Base-by-base conservation (phyloP, 2,888 invertebrate genomes). In the Emmelina monodactyla region DNA sequence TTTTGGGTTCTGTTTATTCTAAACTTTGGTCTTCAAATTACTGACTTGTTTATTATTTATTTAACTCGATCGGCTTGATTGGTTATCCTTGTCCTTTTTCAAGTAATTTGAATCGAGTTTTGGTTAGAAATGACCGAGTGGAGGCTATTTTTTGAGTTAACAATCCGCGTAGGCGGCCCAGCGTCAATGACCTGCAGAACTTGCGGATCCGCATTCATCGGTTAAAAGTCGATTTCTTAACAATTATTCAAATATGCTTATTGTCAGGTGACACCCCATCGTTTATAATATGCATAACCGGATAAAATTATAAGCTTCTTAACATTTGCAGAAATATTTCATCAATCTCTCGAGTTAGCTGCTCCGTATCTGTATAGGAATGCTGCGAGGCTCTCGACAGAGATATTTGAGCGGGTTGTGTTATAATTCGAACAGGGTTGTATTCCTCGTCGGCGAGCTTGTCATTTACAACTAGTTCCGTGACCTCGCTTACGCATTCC, bases 401-500 rank as follows among this genome's bases (percentile, higher is more conserved):
- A 36, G 43, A 25, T 3, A 25, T 25, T 7, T 9, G 3, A n/a
- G 25, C 25, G 25, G 25, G 25, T 25, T 7, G 25, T 11, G 25
- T 10, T 9, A 10, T 60, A 60, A 65, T 63, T 60, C 54, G 53
- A 63, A 59, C 58, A 62, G 54, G 64, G 60, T 62, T 54, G 54
- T 60, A 59, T 65, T 68, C 62, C 62, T 72, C 65, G 59, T 66
- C 61, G 62, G 64, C 67, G 71, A 67, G 64, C 68, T 68, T 73
- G 78, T 78, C 73, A 76, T 72, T 72, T 69, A 76, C 76, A 72
- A 79, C 76, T 78, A 79, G 79, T 76, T 79, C 75, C 67, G 78
- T 79, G 79, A 79, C 79, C 79, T 79, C 79, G 79, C 79, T 75
- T 72, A 79, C 78, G 73, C 79, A 78, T 79, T 76, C 79, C 76